Evolutionary conservation across 2,113 vertebrate genomes (phyloP).

Genomic region (Tapirus terrestris): DNA sequence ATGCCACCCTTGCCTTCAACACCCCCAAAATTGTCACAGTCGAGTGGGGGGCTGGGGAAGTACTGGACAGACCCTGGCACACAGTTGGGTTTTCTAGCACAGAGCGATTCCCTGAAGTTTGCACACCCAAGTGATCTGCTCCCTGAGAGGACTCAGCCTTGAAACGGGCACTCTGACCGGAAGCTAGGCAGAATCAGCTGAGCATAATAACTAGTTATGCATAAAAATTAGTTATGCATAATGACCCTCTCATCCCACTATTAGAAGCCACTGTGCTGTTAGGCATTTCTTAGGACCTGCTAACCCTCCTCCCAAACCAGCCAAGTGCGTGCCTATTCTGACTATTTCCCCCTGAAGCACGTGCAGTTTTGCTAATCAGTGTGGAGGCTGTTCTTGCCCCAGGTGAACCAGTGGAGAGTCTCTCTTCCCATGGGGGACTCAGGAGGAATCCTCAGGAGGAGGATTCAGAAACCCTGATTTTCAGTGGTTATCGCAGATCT

Average conservation of each 20-base stretch:
- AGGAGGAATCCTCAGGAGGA: no score
- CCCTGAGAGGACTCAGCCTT: neutral
- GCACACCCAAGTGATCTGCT: neutral
- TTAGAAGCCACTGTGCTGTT: fast-evolving
- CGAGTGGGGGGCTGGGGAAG: neutral
- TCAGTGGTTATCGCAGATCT: neutral
- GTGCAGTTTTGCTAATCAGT: fast-evolving
- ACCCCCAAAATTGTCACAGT: neutral
- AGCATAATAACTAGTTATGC: no score
- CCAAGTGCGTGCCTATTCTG: fast-evolving
- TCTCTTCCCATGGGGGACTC: neutral
- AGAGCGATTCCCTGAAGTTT: fast-evolving
- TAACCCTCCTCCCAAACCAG: neutral
- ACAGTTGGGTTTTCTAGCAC: neutral
- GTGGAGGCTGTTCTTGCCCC: fast-evolving
- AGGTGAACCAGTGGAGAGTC: fast-evolving
- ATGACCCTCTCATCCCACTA: fast-evolving
- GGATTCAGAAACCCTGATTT: neutral
- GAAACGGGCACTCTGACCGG: fast-evolving
- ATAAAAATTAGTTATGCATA: no score
- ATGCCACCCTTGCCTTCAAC: no score
- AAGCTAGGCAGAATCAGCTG: fast-evolving
- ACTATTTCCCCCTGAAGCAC: fast-evolving
- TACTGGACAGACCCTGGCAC: neutral
- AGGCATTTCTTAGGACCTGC: neutral